These are phyloP conservation scores for Platalea minor DNA, from an alignment of 2,797 vertebrate genomes.

Conservation along the genomic window DNA sequence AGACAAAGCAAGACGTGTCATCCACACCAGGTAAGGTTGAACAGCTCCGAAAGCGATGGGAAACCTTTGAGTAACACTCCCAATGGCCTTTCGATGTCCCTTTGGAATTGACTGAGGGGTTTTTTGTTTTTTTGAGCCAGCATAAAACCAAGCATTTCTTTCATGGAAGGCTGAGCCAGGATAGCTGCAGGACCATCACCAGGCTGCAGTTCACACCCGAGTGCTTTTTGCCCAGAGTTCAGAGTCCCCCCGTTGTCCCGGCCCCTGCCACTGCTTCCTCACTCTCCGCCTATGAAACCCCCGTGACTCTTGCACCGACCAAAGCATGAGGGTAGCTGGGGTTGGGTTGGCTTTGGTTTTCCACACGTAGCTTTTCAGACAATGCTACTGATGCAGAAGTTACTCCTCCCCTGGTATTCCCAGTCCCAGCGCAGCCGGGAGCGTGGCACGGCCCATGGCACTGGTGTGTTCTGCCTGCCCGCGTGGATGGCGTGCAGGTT, in stretches of 20 bases:
- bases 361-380: background rate
- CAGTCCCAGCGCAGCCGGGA: background rate
- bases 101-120: background rate
- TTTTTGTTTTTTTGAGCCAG: conserved; percentile 22
- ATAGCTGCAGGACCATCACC: conserved; percentile 3
- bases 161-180: conserved; percentile 17
- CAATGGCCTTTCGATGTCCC: background rate
- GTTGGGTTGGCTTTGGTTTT: background rate
- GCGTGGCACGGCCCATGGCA: fast-evolving
- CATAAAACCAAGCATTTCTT: conserved; percentile 18
- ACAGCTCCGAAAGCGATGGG: conserved; percentile 90
- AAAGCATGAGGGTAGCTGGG: background rate
- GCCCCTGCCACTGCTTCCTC: background rate
- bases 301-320: background rate
- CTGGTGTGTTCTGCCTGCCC: background rate
- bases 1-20: conserved; percentile 81
- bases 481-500: background rate
- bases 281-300: background rate
- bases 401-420: background rate
- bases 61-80: conserved; percentile 88
- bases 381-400: background rate
- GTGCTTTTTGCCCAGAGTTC: background rate
- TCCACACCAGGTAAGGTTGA: conserved; percentile 85
- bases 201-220: background rate
- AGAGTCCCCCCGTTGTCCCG: background rate